Conservation (phyloP, 1,140 invertebrate species). For the Camponotus pennsylvanicus region DNA sequence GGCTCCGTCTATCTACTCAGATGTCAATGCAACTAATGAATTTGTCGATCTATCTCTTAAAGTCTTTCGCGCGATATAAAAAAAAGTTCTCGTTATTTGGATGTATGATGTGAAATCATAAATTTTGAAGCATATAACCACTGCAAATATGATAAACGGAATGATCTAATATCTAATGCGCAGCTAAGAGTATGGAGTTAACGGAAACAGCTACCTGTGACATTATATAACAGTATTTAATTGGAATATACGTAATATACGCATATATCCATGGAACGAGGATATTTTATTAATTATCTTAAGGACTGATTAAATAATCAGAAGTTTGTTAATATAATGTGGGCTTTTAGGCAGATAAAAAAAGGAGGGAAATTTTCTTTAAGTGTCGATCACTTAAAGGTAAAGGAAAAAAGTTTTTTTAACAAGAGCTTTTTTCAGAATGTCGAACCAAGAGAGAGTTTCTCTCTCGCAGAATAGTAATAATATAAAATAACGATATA, state of each 20-base stretch:
- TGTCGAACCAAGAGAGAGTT: constrained; percentile 19
- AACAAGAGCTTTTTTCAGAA: not conserved
- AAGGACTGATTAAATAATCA: constrained; percentile 68
- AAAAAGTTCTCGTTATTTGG: not conserved
- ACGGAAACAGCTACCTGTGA: constrained; percentile 82
- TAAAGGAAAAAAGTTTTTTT: constrained; percentile 8
- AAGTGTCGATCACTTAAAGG: not conserved
- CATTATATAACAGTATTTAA: constrained; percentile 83
- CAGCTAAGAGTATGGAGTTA: constrained; percentile 47
- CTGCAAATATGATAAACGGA: not conserved
- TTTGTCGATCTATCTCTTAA: constrained; percentile 10
- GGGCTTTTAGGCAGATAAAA: constrained; percentile 40
- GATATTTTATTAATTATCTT: constrained; percentile 81
- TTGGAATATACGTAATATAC: constrained; percentile 67
- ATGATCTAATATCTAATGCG: constrained; percentile 10
- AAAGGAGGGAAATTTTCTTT: constrained; percentile 17
- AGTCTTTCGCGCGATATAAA: not conserved
- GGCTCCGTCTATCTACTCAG: no score
- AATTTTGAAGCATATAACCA: constrained; percentile 31
- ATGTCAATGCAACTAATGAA: not conserved
- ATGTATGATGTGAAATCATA: constrained; percentile 2
- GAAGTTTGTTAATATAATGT: constrained; percentile 36
- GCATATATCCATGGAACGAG: constrained; percentile 74
- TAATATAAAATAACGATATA: constrained; percentile 36
- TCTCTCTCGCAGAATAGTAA: constrained; percentile 36